Base-by-base conservation (phyloP, 2,113 vertebrate species). In the Albula glossodonta region DNA sequence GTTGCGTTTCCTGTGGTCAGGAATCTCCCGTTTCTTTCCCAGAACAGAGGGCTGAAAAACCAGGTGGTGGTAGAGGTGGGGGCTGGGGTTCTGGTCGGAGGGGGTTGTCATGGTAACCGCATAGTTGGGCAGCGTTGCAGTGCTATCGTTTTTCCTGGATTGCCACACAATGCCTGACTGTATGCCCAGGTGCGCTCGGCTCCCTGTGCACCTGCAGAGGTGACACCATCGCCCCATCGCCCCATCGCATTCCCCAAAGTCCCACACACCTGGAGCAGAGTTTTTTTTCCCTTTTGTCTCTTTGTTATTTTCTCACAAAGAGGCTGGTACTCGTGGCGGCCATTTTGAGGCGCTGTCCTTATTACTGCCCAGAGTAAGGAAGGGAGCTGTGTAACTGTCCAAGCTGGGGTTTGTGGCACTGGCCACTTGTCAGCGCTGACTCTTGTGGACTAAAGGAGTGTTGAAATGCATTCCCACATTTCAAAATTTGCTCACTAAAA, bases 101-200 rank as follows among this genome's bases (percentile, higher is more conserved):
- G 49, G 80, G 51, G 51, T 53, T 25, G 74, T 56, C 74, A 85
- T 79, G 51, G 77, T 8, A 85, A 85, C 83, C 22, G 41, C 70
- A 78, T 85, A 78, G 50, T 85, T 78, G 48, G 63, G 56, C 9
- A 78, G 49, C 49, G 51, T n/a, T 3, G 83, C 9, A 25, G 70
- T 15, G 51, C 77, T 78, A 85, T 85, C 74, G 25, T 85, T 78
- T 79, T 56, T 56, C 83, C 51, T 48, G 19, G 49, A 15, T 15
- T 41, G 31, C 31, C 77, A n/a, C 74, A 85, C 83, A 85, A 85
- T 85, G 74, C 83, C 51, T n/a, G 51, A 78, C 70, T 78, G 78
- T 66, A 49, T 84, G 74, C n/a, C 19, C 74, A 31, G 74, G 41
- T 78, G 41, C n/a, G 74, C 41, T 66, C 22, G n/a, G 22, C 22